Conservation (phyloP, 2,797 vertebrate species). For the Micrastur ruficollis region DNA sequence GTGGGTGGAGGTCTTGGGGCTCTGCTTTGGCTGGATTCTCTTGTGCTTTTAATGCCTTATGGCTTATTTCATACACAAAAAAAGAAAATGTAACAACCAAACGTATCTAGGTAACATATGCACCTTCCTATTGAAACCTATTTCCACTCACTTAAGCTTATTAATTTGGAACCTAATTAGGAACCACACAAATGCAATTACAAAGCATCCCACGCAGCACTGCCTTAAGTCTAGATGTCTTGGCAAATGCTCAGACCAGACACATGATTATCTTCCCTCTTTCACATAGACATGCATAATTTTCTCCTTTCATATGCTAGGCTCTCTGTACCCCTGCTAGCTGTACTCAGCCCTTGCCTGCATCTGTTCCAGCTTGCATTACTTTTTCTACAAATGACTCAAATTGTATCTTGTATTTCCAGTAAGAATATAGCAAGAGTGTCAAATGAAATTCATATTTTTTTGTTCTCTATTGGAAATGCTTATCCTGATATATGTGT, state of each 20-base stretch:
- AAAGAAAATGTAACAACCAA: neutral
- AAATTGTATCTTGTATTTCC: neutral
- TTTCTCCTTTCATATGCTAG: neutral
- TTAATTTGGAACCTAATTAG: neutral
- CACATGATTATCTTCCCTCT: neutral
- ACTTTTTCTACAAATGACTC: neutral
- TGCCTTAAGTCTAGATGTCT: neutral
- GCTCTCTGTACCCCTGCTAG: neutral
- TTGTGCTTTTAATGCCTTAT: neutral
- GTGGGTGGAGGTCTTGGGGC: neutral
- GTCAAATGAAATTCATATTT: neutral
- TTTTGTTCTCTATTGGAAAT: neutral
- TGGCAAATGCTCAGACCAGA: neutral
- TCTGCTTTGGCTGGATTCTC: neutral
- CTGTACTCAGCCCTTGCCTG: neutral
- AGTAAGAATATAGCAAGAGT: neutral
- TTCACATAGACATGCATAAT: neutral
- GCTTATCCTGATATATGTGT: neutral
- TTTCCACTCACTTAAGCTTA: neutral
- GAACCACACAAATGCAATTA: neutral
- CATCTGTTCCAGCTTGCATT: neutral
- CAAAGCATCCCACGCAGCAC: neutral
- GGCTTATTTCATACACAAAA: neutral
- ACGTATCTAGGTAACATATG: neutral
- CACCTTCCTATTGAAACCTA: neutral